Evolutionary conservation across 1,140 invertebrate genomes (phyloP), one percentile per base, ranked within the genome.

Genomic region (Augochlora pura): DNA sequence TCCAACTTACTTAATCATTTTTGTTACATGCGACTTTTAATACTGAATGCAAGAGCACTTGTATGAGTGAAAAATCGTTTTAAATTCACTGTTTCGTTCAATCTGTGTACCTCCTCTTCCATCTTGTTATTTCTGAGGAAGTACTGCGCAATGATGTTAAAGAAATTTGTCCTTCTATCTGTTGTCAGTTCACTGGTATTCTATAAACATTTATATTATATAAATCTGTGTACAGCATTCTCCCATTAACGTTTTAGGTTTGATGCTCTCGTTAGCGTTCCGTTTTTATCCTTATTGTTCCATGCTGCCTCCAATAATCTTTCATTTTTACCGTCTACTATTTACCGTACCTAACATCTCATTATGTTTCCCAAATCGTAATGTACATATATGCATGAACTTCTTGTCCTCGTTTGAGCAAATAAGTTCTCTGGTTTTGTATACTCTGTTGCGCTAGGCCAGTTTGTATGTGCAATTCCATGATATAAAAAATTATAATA

Each of bases 361-460:
- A 46, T 46, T 14, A 46, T 46, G 42, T 0, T 14, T 10, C 42
- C 42, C 12, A 0, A 14, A 46, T 46, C 42, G 10, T 46, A 46
- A 10, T 46, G n/a, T n/a, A n/a, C n/a, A 14, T 46, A 46, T 46
- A 46, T 12, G 49, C 14, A 62, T 77, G 60, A n/a, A 52, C 52
- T 10, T 4, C 25, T 27, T 8, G 62, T 42, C 32, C 65, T 69
- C 54, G 63, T 77, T 71, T 63, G 68, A 85, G 66, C 54, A 76
- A 39, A 39, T 81, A 39, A 73, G 49, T 12, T 57, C 32, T 42
- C 8, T 9, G 14, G 0, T 32, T 59, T 74, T 67, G 23, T 59
- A 75, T 65, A 71, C 49, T 3, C 54, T 42, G 14, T 77, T 72
- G 64, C 54, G 32, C 54, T 85, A 86, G 75, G 71, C 83, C 74